phyloP scores from a whole-genome alignment of 2,888 invertebrate genomes.

The Drosophila falleni region DNA sequence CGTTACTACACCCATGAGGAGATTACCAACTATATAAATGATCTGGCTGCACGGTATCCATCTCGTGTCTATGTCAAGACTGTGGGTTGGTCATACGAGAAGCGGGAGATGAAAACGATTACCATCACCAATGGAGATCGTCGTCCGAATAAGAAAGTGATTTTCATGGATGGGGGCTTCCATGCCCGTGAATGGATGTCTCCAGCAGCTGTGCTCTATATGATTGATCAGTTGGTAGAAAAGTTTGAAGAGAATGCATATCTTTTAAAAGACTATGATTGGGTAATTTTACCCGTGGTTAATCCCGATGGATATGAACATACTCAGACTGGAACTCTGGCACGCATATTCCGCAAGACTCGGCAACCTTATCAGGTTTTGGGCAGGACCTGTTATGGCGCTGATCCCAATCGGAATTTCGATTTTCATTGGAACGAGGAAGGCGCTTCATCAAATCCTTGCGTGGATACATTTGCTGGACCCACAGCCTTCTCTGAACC shows the following conservation, averaged over 20 bases:
- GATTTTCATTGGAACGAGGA: slow-evolving; percentile 89
- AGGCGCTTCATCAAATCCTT: slow-evolving; percentile 85
- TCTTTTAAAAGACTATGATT: slow-evolving; percentile 87
- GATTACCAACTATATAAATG: slow-evolving; percentile 86
- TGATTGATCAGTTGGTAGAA: slow-evolving; percentile 86
- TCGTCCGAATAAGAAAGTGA: slow-evolving; percentile 86
- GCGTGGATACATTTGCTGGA: slow-evolving; percentile 88
- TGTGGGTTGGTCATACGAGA: slow-evolving; percentile 88
- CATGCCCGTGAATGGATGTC: slow-evolving; percentile 91
- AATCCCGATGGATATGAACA: slow-evolving; percentile 91
- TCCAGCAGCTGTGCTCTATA: slow-evolving; percentile 87
- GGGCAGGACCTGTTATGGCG: slow-evolving; percentile 87
- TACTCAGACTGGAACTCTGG: slow-evolving; percentile 84
- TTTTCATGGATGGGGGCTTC: slow-evolving; percentile 87
- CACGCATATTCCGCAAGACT: slow-evolving; percentile 89
- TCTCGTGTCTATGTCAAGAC: slow-evolving; percentile 86
- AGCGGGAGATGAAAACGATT: slow-evolving; percentile 87
- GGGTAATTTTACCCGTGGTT: slow-evolving; percentile 88
- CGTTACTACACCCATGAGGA: slow-evolving; percentile 79
- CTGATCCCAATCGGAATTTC: slow-evolving; percentile 92
- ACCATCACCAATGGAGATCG: slow-evolving; percentile 87
- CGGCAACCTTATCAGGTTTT: slow-evolving; percentile 85
- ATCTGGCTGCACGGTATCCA: slow-evolving; percentile 86
- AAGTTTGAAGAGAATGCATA: slow-evolving; percentile 84
- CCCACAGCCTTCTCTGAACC: slow-evolving; percentile 88